Evolutionary conservation across 2,113 vertebrate species (phyloP).

Genomic region (Otolemur garnettii): DNA sequence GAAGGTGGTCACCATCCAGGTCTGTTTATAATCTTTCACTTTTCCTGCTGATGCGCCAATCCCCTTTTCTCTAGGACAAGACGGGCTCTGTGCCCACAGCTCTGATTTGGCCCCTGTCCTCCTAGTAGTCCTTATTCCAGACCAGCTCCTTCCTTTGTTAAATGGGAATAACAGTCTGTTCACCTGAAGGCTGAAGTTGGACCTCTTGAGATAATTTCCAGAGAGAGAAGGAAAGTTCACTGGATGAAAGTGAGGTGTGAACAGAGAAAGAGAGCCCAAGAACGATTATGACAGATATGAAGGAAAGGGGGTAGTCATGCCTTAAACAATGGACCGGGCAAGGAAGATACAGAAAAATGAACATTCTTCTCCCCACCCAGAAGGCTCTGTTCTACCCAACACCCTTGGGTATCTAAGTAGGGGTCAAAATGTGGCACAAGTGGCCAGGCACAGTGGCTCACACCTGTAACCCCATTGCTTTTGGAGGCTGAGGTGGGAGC

Average conservation of each 20-base stretch:
- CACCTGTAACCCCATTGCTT: no score
- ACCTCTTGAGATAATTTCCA: slow-evolving; percentile 5
- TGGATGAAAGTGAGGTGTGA: neutral
- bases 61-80: neutral
- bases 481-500: no score
- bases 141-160: neutral
- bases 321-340: neutral
- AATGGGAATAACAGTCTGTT: neutral
- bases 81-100: neutral
- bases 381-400: neutral
- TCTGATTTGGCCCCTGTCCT: neutral
- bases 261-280: slow-evolving; percentile 1
- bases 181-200: neutral
- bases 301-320: neutral
- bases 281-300: neutral
- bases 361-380: neutral
- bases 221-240: neutral
- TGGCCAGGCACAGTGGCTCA: no score
- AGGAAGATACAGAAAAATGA: neutral
- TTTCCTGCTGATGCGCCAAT: neutral
- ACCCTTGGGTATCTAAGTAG: neutral
- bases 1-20: neutral
- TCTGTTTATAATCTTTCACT: neutral
- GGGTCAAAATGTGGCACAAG: neutral
- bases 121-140: neutral